Evolutionary conservation across 2,888 invertebrate species (phyloP).

Genomic region (Glyphotaelius pellucidus): DNA sequence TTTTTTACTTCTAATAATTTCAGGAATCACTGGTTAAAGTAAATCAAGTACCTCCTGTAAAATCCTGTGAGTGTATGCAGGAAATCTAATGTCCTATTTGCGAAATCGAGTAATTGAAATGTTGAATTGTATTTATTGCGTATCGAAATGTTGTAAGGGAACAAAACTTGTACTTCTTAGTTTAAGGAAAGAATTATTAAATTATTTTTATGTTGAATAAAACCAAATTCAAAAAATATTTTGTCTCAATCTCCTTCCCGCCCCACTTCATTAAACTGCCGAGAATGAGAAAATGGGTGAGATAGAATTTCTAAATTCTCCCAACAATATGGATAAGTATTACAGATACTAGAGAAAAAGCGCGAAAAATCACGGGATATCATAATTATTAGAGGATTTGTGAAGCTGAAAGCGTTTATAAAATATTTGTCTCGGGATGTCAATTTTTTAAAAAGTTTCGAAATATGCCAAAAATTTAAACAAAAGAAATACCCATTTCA

Average conservation of each 20-base stretch:
- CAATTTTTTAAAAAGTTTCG: too few species aligned
- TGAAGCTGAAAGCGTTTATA: too few species aligned
- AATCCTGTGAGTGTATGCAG: background rate
- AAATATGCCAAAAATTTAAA: too few species aligned
- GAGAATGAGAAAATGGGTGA: background rate
- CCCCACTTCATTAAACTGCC: background rate
- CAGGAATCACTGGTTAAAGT: too few species aligned
- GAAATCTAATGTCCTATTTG: background rate
- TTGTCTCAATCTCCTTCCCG: background rate
- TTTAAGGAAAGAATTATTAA: slow-evolving; percentile 62
- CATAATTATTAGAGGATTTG: too few species aligned
- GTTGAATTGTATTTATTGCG: background rate
- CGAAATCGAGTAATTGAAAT: background rate
- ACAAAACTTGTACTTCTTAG: slow-evolving; percentile 57
- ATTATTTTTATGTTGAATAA: slow-evolving; percentile 64
- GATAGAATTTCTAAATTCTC: background rate
- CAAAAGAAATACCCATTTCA: too few species aligned
- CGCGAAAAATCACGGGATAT: too few species aligned
- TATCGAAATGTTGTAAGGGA: slow-evolving; percentile 48
- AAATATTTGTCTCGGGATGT: too few species aligned
- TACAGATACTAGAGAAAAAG: background rate
- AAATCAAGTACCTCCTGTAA: too few species aligned
- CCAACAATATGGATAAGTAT: background rate
- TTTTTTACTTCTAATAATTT: too few species aligned
- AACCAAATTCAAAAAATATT: slow-evolving; percentile 41